phyloP scores from a whole-genome alignment of 1,140 invertebrate species.

The Physella acuta region DNA sequence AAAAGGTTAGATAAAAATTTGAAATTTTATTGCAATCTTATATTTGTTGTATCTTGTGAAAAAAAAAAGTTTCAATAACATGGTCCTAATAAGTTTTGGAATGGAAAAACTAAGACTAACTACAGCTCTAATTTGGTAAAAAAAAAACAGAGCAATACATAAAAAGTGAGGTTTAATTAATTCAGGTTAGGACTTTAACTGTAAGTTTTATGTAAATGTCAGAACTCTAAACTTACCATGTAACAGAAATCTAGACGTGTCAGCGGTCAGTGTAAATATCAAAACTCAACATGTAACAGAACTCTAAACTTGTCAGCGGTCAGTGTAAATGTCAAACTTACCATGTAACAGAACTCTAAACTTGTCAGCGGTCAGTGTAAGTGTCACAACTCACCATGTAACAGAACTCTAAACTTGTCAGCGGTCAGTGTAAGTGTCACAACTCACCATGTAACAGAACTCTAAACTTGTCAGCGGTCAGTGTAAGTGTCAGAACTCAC shows the following conservation, averaged over 20 bases:
- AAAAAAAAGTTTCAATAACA: too few relatives aligned
- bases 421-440: slow-evolving; percentile 45
- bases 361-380: not conserved
- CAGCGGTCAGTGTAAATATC: not conserved
- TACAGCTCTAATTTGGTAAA: too few relatives aligned
- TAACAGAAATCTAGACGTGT: not conserved
- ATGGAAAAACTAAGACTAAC: too few relatives aligned
- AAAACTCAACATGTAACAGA: slow-evolving; percentile 44
- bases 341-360: not conserved
- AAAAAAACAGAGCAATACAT: too few relatives aligned
- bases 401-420: slow-evolving; percentile 50
- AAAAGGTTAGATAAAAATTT: too few relatives aligned
- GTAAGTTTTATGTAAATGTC: not conserved
- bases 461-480: not conserved
- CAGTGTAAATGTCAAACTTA: slow-evolving; percentile 43
- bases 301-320: slow-evolving; percentile 50
- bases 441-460: not conserved
- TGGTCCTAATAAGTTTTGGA: too few relatives aligned
- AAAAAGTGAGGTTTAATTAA: too few relatives aligned
- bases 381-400: slow-evolving; percentile 40
- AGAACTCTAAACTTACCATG: not conserved
- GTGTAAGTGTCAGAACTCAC: slow-evolving; percentile 29
- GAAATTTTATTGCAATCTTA: too few relatives aligned
- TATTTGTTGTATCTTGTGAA: too few relatives aligned
- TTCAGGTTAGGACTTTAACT: too few relatives aligned